Base-by-base conservation (phyloP, 2,797 vertebrate genomes). In the Dallia pectoralis region DNA sequence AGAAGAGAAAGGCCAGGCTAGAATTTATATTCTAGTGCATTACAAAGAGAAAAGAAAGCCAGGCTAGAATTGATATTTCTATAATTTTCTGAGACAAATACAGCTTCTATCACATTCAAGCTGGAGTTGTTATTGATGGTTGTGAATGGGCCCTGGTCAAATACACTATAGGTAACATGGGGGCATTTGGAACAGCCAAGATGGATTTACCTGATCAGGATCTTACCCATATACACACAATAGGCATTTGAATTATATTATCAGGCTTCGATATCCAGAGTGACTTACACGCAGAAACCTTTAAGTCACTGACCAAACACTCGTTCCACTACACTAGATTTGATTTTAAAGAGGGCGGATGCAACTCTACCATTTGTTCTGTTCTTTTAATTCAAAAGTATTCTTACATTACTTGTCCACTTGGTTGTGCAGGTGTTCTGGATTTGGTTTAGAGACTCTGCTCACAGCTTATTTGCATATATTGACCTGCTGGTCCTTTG, bases 11-110 rank as follows among this genome's bases (percentile, higher is more conserved):
- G 25, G 18, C n/a, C n/a, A n/a, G n/a, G n/a, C n/a, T n/a, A n/a
- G n/a, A n/a, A n/a, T n/a, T n/a, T n/a, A n/a, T n/a, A n/a, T n/a
- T 32, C 64, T 30, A 70, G 68, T 70, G 67, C 59, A 73, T 74
- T 56, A 62, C 40, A 27, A 68, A 48, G n/a, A 68, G 30, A 44
- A 44, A 14, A 74, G 79, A 80, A 8, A 59, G 75, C 79, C 79
- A 8, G 1, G 1, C 14, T 49, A 9, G 62, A 71, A 70, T 56
- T 64, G 78, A 48, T 56, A 67, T 74, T 70, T 74, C 79, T 73
- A 30, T 66, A 53, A 49, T 77, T 67, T 51, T 2, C 49, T 72
- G 70, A 32, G 69, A 72, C 30, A 0, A 0, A 74, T 44, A 44
- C 14, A 47, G 36, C 32, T 33, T 66, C 7, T 66, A 19, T 66